Evolutionary conservation across 2,113 vertebrate genomes (phyloP), one percentile per base, ranked within the genome.

Genomic region (Epinephelus cyanopodus): DNA sequence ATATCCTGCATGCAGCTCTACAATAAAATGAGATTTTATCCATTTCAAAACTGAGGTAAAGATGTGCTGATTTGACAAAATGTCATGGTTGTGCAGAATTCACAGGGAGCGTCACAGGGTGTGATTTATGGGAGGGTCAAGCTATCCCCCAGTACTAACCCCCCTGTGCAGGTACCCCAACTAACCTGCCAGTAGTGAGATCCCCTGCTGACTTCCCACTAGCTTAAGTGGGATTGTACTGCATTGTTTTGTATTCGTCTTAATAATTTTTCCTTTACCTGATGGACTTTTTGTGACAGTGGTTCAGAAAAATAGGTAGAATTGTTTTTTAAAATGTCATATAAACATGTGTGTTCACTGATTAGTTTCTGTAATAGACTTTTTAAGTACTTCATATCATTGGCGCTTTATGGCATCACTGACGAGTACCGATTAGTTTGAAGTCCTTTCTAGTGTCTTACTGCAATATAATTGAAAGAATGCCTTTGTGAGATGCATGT

Each of bases 391-490:
- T 14, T 54, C 15, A 33, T 14, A 45, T 33, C 1, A 53, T 45
- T 42, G 6, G 4, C 21, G 3, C 25, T 58, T 3, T 23, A 33
- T 60, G 19, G 3, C 8, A 57, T n/a, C 18, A 48, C 17, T 74
- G 25, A 10, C 5, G 0, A 47, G 5, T 33, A n/a, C n/a, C 17
- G 23, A 79, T 61, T 37, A n/a, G 21, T 25, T 73, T 39, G 29
- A 60, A 60, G 52, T 76, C 6, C 13, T 29, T 39, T 27, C 10
- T 39, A 9, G 13, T 74, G 23, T n/a, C n/a, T 47, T 27, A 75
- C 21, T 73, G 69, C 33, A 13, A 10, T 66, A 23, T 67, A 47
- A 58, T 57, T 67, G 39, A 29, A 52, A 57, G 58, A 70, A 69
- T 48, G 25, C 13, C 19, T 70, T 73, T 13, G n/a, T 23, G 70